Percentiles rank a stretch among this genome's conserved stretches.
Conservation (phyloP, 2,797 vertebrate genomes). For the Gymnocypris eckloni region DNA sequence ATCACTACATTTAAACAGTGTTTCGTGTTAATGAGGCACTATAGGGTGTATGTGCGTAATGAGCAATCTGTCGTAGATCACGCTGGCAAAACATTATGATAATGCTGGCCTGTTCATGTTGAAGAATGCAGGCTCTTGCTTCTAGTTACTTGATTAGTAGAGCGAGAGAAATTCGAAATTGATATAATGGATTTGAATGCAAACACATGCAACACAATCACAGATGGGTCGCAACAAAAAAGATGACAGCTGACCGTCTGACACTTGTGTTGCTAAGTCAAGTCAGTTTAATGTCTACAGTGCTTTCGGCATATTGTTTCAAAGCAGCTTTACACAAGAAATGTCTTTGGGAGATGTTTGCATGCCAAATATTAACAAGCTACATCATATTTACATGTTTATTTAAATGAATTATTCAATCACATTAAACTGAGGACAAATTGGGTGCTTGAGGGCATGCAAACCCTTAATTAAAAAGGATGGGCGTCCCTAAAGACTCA, state of each 20-base stretch:
- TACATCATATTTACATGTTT: slow-evolving; percentile 12
- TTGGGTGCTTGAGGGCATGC: slow-evolving; percentile 32
- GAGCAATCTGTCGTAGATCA: slow-evolving; percentile 43
- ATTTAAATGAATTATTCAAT: slow-evolving; percentile 23
- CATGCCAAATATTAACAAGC: slow-evolving; percentile 23
- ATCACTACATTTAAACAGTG: slow-evolving; percentile 41
- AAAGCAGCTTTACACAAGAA: slow-evolving; percentile 7
- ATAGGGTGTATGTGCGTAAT: slow-evolving; percentile 37
- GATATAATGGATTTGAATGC: slow-evolving; percentile 8
- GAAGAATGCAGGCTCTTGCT: slow-evolving; percentile 17
- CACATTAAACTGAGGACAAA: slow-evolving; percentile 32
- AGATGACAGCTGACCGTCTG: slow-evolving; percentile 20
- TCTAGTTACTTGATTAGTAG: slow-evolving; percentile 19
- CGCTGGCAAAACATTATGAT: slow-evolving; percentile 45
- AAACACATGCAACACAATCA: not conserved
- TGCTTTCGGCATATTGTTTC: not conserved
- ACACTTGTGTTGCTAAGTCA: slow-evolving; percentile 23
- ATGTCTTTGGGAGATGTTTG: not conserved
- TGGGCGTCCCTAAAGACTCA: slow-evolving; percentile 25
- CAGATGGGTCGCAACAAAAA: not conserved
- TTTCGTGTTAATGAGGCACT: slow-evolving; percentile 43
- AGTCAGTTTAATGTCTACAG: not conserved
- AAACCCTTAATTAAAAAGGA: slow-evolving; percentile 42
- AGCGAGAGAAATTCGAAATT: slow-evolving; percentile 9
- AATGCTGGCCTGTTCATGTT: slow-evolving; percentile 28